Evolutionary conservation across 2,113 vertebrate species (phyloP).

Genomic region (human): GRCh38 chr2:63009001-63009500

Average conservation of each 20-base stretch:
- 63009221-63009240: conserved; percentile 45
- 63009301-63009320: conserved; percentile 24
- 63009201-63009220: conserved; percentile 48
- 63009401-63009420: conserved; percentile 15
- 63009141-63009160: conserved; percentile 82
- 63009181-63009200: conserved; percentile 57
- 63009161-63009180: conserved; percentile 62
- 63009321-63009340: not conserved
- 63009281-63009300: not conserved
- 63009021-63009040: conserved; percentile 93
- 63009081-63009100: conserved; percentile 91
- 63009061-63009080: conserved; percentile 97
- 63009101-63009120: conserved; percentile 95
- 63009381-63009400: conserved; percentile 1
- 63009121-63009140: conserved; percentile 90
- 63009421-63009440: not conserved
- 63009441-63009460: not conserved
- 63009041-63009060: conserved; percentile 92
- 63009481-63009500: not conserved
- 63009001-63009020: conserved; percentile 91
- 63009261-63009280: conserved; percentile 19
- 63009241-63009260: conserved; percentile 62
- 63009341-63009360: not conserved
- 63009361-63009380: conserved; percentile 21
- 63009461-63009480: conserved; percentile 4